Base-by-base conservation (phyloP, 2,797 vertebrate species). In the Phrynocephalus vlangalii region DNA sequence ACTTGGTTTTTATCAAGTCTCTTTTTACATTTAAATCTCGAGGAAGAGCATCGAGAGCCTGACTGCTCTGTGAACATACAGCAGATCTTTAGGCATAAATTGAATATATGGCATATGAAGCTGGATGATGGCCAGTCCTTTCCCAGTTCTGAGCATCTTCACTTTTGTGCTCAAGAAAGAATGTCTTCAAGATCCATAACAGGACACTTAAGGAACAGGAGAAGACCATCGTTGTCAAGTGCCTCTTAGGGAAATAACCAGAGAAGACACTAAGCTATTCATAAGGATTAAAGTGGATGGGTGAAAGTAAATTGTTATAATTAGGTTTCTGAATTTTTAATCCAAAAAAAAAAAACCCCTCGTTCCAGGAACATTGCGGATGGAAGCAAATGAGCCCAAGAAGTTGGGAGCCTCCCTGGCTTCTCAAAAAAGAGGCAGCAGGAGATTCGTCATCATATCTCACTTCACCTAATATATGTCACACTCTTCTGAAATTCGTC, bases 251-350 rank as follows among this genome's bases (percentile, higher is more conserved):
- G 94, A 95, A 96, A 95, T 95, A 95, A 94, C 82, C 82, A 86
- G 93, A 93, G 88, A 93, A 92, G 93, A 94, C 94, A 94, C 94
- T 94, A 93, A 91, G 92, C 92, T 91, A 88, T 94, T 95, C 93
- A 94, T 93, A 95, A 94, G 95, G 95, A 94, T 95, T 94, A 95
- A 92, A 88, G 91, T 91, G 94, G 94, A 92, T 93, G 94, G 94
- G 92, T 93, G 92, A 96, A 93, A 94, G 90, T 91, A 92, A 93
- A 92, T 95, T 93, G 91, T 96, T 96, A 95, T 95, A 93, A 95
- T 96, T 95, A 92, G 94, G 91, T 95, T 95, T 96, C 92, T 92
- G 91, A 93, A 90, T 94, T 13, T 95, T 92, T 95, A 94, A 95
- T 95, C 94, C 94, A 91, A 96, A 95, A 93, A 92, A 94, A 95